Conservation (phyloP, 2,888 invertebrate genomes). For the Ommatoiulus sabulosus region DNA sequence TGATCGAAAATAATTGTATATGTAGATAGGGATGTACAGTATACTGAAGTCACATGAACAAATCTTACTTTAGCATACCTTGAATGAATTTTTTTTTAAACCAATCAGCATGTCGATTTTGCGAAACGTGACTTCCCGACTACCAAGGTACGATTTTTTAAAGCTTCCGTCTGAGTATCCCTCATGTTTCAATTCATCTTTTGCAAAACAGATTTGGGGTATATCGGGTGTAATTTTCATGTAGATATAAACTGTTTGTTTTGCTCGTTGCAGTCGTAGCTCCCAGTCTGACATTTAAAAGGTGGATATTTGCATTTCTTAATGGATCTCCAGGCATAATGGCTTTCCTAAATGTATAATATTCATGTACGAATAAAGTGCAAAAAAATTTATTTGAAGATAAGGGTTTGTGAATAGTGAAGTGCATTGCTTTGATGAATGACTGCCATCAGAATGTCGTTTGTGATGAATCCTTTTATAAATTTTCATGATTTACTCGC, state of each 20-base stretch:
- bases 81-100: too few species aligned
- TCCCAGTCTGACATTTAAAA: not conserved
- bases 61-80: too few species aligned
- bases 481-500: conserved; percentile 13
- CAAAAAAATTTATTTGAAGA: conserved; percentile 39
- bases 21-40: too few species aligned
- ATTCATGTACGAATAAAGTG: conserved; percentile 41
- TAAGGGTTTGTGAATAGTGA: not conserved
- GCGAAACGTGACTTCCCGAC: too few species aligned
- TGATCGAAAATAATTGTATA: too few species aligned
- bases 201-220: not conserved
- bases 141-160: too few species aligned
- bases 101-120: too few species aligned
- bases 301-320: conserved; percentile 37
- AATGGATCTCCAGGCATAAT: conserved; percentile 21
- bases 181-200: not conserved
- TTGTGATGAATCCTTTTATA: conserved; percentile 44
- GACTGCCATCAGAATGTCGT: conserved; percentile 45
- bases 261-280: not conserved
- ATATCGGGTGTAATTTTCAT: not conserved
- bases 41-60: too few species aligned
- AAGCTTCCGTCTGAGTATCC: not conserved
- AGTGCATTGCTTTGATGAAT: conserved; percentile 45
- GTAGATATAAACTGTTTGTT: not conserved
- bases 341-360: conserved; percentile 8